Percentiles rank a stretch among this genome's conserved stretches.
These are phyloP conservation scores for Ifrita kowaldi DNA, from an alignment of 2,113 vertebrate genomes.

Conservation along the genomic window DNA sequence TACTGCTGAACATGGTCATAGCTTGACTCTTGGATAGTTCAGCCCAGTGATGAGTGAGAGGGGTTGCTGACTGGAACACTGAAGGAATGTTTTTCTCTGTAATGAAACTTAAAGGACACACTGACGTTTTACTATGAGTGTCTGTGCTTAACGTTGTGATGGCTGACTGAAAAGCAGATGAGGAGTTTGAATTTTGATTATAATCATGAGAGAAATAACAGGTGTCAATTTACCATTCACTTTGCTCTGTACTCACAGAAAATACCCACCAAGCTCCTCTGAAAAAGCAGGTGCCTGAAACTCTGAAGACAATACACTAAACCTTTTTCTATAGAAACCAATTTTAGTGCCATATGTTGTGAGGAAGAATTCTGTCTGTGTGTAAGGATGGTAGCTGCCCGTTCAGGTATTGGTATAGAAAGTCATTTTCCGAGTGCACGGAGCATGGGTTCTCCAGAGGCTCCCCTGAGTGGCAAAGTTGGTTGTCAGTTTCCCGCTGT, in stretches of 20 bases:
- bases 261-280: not conserved
- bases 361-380: not conserved
- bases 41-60: not conserved
- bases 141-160: not conserved
- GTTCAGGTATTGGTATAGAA: not conserved
- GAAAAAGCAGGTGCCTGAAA: not conserved
- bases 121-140: not conserved
- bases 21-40: not conserved
- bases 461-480: too few species aligned
- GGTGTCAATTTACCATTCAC: not conserved
- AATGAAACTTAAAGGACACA: not conserved
- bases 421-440: rapidly evolving
- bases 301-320: not conserved
- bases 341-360: not conserved
- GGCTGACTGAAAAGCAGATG: not conserved
- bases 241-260: not conserved
- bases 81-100: not conserved
- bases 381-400: not conserved
- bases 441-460: not conserved
- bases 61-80: not conserved
- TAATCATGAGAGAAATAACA: not conserved
- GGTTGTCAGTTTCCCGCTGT: not conserved
- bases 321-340: not conserved
- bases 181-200: not conserved
- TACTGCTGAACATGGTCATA: rapidly evolving